Evolutionary conservation across 1,140 invertebrate species (phyloP).

Genomic region (Phthorimaea operculella): DNA sequence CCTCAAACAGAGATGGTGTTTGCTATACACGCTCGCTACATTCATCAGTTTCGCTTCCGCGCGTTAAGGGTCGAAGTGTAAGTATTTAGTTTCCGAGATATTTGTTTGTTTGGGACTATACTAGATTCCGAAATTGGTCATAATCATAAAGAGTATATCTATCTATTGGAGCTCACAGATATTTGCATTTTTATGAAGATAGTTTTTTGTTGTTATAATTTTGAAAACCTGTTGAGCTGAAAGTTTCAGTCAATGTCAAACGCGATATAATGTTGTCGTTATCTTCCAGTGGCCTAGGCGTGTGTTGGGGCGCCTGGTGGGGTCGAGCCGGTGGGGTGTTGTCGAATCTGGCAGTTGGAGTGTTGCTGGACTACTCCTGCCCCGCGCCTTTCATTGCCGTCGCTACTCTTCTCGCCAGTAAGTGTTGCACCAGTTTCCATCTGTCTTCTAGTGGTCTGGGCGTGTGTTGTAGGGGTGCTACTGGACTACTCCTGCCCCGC

Average conservation of each 20-base stretch:
- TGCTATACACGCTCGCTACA: no score
- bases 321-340: conserved; percentile 68
- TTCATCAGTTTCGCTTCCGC: no score
- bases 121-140: no score
- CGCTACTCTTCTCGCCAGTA: conserved; percentile 57
- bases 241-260: no score
- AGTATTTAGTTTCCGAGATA: no score
- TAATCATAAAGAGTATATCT: no score
- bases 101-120: no score
- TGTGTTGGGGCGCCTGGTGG: conserved; percentile 68
- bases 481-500: conserved; percentile 69
- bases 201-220: no score
- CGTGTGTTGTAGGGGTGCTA: conserved; percentile 68
- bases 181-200: no score
- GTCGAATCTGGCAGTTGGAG: conserved; percentile 68
- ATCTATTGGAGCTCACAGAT: no score
- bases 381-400: conserved; percentile 68
- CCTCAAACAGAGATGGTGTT: not conserved
- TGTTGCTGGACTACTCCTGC: conserved; percentile 68
- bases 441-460: conserved; percentile 54
- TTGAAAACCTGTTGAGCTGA: no score
- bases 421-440: conserved; percentile 16
- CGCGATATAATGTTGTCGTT: not conserved
- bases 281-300: conserved; percentile 57
- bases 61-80: no score